phyloP scores from a whole-genome alignment of 2,888 invertebrate species.

The Meloe dianella region DNA sequence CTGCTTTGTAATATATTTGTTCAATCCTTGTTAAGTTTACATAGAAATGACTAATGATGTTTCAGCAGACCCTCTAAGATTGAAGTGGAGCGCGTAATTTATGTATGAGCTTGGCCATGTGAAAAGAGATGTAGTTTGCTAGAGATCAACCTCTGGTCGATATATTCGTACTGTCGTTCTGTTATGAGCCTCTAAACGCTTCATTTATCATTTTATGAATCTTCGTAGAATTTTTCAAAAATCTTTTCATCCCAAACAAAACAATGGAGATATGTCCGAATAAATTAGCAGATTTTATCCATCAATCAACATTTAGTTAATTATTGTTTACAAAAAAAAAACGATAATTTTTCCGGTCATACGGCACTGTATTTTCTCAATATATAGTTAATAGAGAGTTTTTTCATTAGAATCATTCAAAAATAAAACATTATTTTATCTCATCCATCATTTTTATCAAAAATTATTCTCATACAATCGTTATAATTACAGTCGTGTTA shows the following conservation, averaged over 20 bases:
- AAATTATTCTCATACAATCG: neutral
- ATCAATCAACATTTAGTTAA: slow-evolving; percentile 17
- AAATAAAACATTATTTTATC: no score
- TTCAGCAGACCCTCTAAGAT: slow-evolving; percentile 20
- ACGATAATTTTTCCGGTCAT: no score
- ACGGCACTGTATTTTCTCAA: no score
- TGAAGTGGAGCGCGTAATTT: slow-evolving; percentile 35
- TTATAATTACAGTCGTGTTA: neutral
- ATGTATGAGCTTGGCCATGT: slow-evolving; percentile 33
- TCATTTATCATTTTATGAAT: slow-evolving; percentile 21
- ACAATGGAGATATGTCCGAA: neutral
- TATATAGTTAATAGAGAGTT: no score
- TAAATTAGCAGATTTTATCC: neutral
- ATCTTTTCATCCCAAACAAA: neutral
- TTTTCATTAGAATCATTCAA: no score
- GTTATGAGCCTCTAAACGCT: slow-evolving; percentile 21
- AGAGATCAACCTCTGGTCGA: slow-evolving; percentile 21
- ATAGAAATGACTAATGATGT: slow-evolving; percentile 31
- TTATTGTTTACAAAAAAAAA: slow-evolving; percentile 12
- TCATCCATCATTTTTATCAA: neutral
- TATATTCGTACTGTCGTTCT: slow-evolving; percentile 22
- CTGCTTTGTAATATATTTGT: neutral
- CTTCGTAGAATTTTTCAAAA: slow-evolving; percentile 4
- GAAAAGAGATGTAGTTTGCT: slow-evolving; percentile 31
- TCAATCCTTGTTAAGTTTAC: slow-evolving; percentile 15